Percentiles rank a stretch among this genome's conserved stretches.
These are phyloP conservation scores for Bujurquina vittata DNA, from an alignment of 2,113 vertebrate species.

Conservation along the genomic window DNA sequence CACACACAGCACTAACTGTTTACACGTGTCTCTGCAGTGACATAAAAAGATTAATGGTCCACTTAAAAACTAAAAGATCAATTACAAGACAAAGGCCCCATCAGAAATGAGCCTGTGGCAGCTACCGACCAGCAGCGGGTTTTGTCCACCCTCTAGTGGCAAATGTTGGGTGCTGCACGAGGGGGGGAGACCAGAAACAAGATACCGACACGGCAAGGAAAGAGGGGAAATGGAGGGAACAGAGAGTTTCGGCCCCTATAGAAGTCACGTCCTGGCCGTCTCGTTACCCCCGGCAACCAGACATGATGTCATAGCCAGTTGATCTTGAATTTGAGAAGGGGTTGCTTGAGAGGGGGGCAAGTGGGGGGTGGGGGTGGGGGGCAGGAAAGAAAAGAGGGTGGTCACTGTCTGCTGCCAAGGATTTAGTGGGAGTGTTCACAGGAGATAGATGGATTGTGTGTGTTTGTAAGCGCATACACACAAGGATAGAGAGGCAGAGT, in stretches of 20 bases:
- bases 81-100: constrained; percentile 17
- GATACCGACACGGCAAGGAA: constrained; percentile 14
- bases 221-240: constrained; percentile 34
- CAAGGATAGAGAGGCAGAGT: constrained; percentile 49
- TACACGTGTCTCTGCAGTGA: neutral
- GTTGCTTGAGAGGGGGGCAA: constrained; percentile 67
- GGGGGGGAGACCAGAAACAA: constrained; percentile 10
- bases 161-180: neutral
- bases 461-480: constrained; percentile 31
- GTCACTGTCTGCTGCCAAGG: constrained; percentile 85
- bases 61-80: neutral
- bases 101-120: constrained; percentile 21
- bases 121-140: constrained; percentile 20
- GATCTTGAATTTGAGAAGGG: constrained; percentile 89
- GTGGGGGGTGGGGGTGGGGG: no score
- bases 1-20: neutral
- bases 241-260: constrained; percentile 74
- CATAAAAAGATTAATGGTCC: constrained; percentile 40
- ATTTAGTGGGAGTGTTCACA: constrained; percentile 73
- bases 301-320: constrained; percentile 93
- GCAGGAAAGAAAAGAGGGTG: constrained; percentile 80
- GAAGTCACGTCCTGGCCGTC: constrained; percentile 88
- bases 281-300: constrained; percentile 91
- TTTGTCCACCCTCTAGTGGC: constrained; percentile 78
- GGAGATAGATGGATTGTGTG: constrained; percentile 68